Conservation (phyloP, 2,888 invertebrate genomes). For the Ernsta delagoae region DNA sequence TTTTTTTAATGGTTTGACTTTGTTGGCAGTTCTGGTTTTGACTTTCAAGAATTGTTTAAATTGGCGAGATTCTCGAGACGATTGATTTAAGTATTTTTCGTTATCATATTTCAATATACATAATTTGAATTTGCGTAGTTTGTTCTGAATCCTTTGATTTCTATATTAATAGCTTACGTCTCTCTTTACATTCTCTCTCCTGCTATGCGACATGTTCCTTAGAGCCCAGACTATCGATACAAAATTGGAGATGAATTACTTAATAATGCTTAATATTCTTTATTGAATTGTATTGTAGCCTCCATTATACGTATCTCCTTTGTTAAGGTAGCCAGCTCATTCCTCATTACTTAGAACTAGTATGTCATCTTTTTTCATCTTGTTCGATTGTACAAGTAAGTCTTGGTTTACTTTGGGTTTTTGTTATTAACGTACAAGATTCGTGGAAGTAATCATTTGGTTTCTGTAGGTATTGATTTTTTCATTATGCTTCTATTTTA, state of each 20-base stretch:
- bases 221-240: constrained; percentile 21
- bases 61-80: too few relatives aligned
- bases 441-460: not conserved
- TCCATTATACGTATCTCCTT: constrained; percentile 26
- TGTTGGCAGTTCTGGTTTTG: too few relatives aligned
- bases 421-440: not conserved
- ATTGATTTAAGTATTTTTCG: too few relatives aligned
- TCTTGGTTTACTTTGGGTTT: not conserved
- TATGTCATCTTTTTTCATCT: constrained; percentile 17
- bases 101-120: too few relatives aligned
- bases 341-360: constrained; percentile 18
- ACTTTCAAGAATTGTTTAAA: too few relatives aligned
- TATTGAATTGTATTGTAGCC: constrained; percentile 27
- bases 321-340: constrained; percentile 25
- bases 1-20: too few relatives aligned
- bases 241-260: constrained; percentile 30
- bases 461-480: not conserved
- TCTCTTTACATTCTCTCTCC: not conserved
- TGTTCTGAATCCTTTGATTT: not conserved
- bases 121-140: not conserved
- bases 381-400: not conserved
- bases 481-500: not conserved
- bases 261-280: constrained; percentile 37
- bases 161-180: not conserved
- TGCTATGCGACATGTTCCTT: constrained; percentile 12